Evolutionary conservation across 2,888 invertebrate species (phyloP).

Genomic region (Dasysyrphus tricinctus): DNA sequence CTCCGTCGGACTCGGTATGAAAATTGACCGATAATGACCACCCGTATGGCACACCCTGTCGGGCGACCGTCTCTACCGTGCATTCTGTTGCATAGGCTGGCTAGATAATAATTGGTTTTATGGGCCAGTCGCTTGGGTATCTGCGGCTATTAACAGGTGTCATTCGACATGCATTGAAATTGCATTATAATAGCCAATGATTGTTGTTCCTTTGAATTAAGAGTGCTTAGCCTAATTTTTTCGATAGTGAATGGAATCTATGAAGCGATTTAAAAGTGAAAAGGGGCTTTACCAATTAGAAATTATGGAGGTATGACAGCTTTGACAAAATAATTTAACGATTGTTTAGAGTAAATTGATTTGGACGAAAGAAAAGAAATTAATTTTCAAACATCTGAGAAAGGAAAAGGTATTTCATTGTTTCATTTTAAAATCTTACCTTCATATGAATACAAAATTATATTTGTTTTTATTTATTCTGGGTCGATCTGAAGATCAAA

Average conservation of each 20-base stretch:
- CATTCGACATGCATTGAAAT: constrained; percentile 65
- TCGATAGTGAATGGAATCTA: constrained; percentile 10
- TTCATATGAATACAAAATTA: too few relatives aligned
- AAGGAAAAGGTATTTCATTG: too few relatives aligned
- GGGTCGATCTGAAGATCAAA: too few relatives aligned
- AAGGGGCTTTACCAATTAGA: neutral
- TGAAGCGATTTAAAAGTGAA: constrained; percentile 24
- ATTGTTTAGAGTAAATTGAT: neutral
- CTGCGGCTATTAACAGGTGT: constrained; percentile 51
- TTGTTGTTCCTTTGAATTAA: constrained; percentile 28
- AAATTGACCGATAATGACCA: constrained; percentile 49
- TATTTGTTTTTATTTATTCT: too few relatives aligned
- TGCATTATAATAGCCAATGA: constrained; percentile 40
- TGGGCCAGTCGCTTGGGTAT: constrained; percentile 52
- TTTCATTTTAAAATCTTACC: too few relatives aligned
- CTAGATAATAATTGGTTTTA: constrained; percentile 60
- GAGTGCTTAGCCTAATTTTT: constrained; percentile 43
- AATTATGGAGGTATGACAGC: neutral
- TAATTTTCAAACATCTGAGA: too few relatives aligned
- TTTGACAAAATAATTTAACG: neutral
- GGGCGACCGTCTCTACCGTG: neutral
- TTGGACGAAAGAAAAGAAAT: neutral
- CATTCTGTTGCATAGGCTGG: too few relatives aligned
- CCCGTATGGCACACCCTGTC: constrained; percentile 61
- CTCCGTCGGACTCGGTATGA: neutral